Percentiles rank a stretch among this genome's conserved stretches.
phyloP scores from a whole-genome alignment of 1,140 invertebrate genomes.

The Oryctes rhinoceros region DNA sequence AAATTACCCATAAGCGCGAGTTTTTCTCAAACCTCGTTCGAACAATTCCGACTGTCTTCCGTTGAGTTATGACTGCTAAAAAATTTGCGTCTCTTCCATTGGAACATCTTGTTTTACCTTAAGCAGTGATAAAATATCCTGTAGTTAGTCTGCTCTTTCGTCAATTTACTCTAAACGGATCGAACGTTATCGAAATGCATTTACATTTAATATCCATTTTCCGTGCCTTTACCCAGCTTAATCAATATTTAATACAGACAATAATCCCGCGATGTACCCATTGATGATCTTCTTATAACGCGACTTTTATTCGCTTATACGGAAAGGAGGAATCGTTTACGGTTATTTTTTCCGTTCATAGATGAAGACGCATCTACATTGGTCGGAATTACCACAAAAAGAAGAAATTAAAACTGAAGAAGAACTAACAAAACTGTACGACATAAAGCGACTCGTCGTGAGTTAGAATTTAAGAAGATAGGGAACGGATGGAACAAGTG shows the following conservation, averaged over 20 bases:
- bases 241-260: constrained; percentile 31
- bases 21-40: constrained; percentile 3
- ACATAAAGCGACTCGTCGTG: constrained; percentile 17
- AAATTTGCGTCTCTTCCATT: neutral
- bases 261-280: constrained; percentile 28
- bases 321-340: constrained; percentile 26
- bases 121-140: constrained; percentile 30
- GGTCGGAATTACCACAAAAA: neutral
- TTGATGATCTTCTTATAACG: constrained; percentile 36
- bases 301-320: constrained; percentile 23
- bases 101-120: constrained; percentile 17
- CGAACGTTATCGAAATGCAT: constrained; percentile 30
- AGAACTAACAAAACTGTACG: constrained; percentile 24
- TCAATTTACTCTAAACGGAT: constrained; percentile 32
- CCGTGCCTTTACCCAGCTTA: constrained; percentile 18
- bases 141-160: constrained; percentile 9
- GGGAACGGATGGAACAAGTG: constrained; percentile 19
- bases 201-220: constrained; percentile 38
- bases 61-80: constrained; percentile 15
- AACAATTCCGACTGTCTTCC: neutral
- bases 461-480: constrained; percentile 36
- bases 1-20: neutral
- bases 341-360: constrained; percentile 29
- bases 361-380: constrained; percentile 36
- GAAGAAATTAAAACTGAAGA: constrained; percentile 9